phyloP scores from a whole-genome alignment of 1,140 invertebrate genomes.

The Bombus vancouverensis region DNA sequence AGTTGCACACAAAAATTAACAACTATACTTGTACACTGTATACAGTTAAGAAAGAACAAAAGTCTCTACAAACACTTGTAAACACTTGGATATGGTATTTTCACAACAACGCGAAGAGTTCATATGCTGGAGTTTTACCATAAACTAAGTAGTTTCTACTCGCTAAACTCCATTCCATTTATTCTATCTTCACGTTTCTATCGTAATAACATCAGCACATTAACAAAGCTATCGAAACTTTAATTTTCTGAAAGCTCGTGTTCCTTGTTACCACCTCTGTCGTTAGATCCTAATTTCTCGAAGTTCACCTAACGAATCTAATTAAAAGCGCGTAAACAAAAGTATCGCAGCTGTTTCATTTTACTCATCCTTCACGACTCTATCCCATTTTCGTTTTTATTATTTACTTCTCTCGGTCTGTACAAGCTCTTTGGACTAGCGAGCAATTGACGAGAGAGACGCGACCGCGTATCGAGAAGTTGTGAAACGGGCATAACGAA shows the following conservation, averaged over 20 bases:
- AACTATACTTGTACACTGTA: no score
- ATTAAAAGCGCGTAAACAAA: neutral
- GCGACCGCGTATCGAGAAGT: constrained; percentile 1
- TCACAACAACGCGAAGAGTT: no score
- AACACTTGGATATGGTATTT: neutral
- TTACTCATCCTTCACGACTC: neutral
- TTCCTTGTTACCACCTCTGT: neutral
- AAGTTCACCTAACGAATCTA: neutral
- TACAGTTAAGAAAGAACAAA: no score
- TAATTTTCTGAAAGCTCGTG: neutral
- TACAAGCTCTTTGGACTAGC: neutral
- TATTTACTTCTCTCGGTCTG: neutral
- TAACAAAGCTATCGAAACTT: neutral
- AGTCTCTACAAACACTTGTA: no score
- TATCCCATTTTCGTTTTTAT: neutral
- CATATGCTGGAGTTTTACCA: neutral
- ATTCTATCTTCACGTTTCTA: neutral
- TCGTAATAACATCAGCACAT: neutral
- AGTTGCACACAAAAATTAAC: no score
- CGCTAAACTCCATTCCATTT: neutral
- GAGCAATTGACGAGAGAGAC: neutral
- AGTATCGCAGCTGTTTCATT: neutral
- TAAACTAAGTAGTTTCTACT: neutral
- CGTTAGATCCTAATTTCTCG: neutral
- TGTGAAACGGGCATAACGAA: constrained; percentile 5